A percentile compares a stretch with the other conserved stretches of the same genome.
Evolutionary conservation across 1,140 invertebrate species (phyloP).

Genomic region (Drosophila trapezifrons): DNA sequence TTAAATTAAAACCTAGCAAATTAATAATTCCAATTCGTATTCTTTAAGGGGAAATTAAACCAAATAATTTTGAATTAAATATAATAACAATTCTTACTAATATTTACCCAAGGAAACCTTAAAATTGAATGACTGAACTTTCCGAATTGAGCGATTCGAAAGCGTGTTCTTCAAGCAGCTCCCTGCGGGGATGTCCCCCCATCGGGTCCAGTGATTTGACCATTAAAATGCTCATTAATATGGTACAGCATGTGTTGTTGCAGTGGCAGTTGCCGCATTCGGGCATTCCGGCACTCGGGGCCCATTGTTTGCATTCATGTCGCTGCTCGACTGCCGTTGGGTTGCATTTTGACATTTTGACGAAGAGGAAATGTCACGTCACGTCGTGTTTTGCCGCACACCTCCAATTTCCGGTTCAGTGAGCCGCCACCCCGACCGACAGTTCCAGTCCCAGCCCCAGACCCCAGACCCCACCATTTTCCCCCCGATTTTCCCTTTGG

Average conservation of each 20-base stretch:
- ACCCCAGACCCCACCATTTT: background rate
- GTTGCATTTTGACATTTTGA: conserved; percentile 84
- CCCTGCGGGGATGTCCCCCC: background rate
- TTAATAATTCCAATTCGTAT: too few species aligned
- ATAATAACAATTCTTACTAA: too few species aligned
- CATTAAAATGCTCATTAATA: conserved; percentile 51
- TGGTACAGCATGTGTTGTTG: conserved; percentile 39
- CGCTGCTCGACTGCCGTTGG: conserved; percentile 45
- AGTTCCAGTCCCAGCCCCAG: background rate
- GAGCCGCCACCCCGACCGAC: conserved; percentile 60
- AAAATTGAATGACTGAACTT: background rate
- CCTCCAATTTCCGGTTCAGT: conserved; percentile 84
- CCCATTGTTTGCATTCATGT: conserved; percentile 67
- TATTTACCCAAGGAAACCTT: background rate
- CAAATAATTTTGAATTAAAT: background rate
- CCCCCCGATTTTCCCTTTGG: conserved; percentile 7
- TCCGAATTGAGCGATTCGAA: background rate
- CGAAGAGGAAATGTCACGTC: conserved; percentile 84
- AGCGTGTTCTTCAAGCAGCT: background rate
- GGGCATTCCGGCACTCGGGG: background rate
- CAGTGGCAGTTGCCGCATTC: conserved; percentile 14
- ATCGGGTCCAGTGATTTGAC: conserved; percentile 29
- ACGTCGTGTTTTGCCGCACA: conserved; percentile 84
- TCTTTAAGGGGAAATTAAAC: background rate
- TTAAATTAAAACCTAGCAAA: too few species aligned